Evolutionary conservation across 1,140 invertebrate genomes (phyloP), one percentile per base, ranked within the genome.

Genomic region (Liolophura sinensis): DNA sequence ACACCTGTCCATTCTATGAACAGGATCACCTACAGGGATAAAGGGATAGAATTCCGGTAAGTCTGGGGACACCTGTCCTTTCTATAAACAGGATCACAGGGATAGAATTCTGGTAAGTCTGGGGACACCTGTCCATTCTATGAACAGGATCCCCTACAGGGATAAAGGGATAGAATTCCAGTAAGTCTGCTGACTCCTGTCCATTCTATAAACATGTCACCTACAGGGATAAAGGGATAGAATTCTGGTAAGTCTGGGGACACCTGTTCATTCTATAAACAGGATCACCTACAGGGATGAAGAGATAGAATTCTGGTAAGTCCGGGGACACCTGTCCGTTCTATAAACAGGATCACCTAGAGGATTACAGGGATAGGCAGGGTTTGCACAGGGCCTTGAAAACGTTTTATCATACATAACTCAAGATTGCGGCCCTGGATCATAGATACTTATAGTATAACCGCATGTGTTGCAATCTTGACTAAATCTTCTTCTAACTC

Each of bases 191-290:
- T 50, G 82, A 65, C 62, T 72, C 75, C 22, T 94, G 93, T 86
- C 88, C 89, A 50, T 92, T 87, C 81, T 85, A 90, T 85, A 88
- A 89, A 79, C 87, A 88, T 81, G 87, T 60, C 88, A 87, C 77
- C 90, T 93, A 59, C 86, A 89, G 56, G 84, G 87, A 16, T 84
- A 86, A 18, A 84, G 76, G 51, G 84, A 86, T 61, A 82, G 69
- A 73, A 65, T 71, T 18, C 66, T 82, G 71, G 78, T 78, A 51
- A 66, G 73, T 40, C 31, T 40, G 31, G 9, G 31, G 9, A 5
- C 31, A 40, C 31, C 22, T 94, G 93, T 86, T 88, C 89, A 50
- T 92, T 87, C 81, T 85, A 90, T 85, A 88, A 89, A 79, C 87
- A 88, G 82, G 87, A 79, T 60, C 88, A 87, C 77, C 90, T 93